Percentiles rank a stretch among this genome's conserved stretches.
Conservation (phyloP, 1,140 invertebrate species). For the Leptoteleia sp. region DNA sequence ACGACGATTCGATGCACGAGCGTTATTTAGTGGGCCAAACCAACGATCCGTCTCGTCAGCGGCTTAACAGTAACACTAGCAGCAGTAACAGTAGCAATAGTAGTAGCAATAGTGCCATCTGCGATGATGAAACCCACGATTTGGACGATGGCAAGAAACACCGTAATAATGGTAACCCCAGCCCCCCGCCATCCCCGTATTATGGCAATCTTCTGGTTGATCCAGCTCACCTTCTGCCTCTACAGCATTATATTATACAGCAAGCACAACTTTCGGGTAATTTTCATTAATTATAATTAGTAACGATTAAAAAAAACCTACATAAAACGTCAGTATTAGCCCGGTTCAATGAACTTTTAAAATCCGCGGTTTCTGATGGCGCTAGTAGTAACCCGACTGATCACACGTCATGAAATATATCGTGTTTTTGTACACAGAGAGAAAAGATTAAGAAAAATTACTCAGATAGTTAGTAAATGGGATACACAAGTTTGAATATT, state of each 20-base stretch:
- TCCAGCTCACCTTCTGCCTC: slow-evolving; percentile 87
- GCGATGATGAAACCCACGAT: slow-evolving; percentile 73
- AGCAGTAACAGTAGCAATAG: slow-evolving; percentile 76
- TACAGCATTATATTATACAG: slow-evolving; percentile 94
- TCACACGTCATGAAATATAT: no score
- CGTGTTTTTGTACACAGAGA: no score
- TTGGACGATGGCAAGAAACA: slow-evolving; percentile 75
- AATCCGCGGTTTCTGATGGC: no score
- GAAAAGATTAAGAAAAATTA: no score
- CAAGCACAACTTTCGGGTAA: slow-evolving; percentile 88
- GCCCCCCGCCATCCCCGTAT: slow-evolving; percentile 77
- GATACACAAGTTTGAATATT: no score
- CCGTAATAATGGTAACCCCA: slow-evolving; percentile 79
- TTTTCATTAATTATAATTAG: no score
- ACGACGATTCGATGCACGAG: slow-evolving; percentile 91
- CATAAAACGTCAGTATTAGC: no score
- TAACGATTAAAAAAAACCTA: no score
- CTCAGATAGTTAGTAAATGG: no score
- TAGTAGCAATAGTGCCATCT: slow-evolving; percentile 75
- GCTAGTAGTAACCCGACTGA: no score
- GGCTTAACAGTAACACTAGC: slow-evolving; percentile 77
- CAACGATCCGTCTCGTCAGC: slow-evolving; percentile 70
- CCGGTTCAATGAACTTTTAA: no score
- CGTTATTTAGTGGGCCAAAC: slow-evolving; percentile 84
- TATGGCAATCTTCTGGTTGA: slow-evolving; percentile 78